Conservation (phyloP, 1,140 invertebrate species). For the Plectrocnemia conspersa region DNA sequence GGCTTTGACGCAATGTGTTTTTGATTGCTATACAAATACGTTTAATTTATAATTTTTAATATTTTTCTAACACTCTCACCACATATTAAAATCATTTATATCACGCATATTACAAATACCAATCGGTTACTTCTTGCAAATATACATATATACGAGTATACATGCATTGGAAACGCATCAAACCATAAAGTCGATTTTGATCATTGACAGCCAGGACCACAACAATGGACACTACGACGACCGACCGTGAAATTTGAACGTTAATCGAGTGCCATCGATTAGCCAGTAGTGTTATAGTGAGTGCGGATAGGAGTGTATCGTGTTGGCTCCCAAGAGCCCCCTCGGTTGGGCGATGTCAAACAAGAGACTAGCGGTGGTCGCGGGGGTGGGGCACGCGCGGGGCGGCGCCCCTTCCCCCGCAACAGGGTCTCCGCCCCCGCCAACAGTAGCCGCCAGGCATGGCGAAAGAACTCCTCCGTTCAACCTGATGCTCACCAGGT, state of each 20-base stretch:
- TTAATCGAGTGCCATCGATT: neutral
- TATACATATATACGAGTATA: too few species aligned
- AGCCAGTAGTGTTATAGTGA: neutral
- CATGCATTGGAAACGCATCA: too few species aligned
- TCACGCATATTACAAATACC: too few species aligned
- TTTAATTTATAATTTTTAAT: too few species aligned
- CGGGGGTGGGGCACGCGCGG: neutral
- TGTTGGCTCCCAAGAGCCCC: conserved; percentile 34
- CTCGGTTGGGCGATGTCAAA: conserved; percentile 33
- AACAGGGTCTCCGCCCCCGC: neutral
- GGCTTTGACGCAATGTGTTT: too few species aligned
- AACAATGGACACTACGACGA: too few species aligned
- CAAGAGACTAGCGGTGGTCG: conserved; percentile 7
- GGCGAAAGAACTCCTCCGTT: conserved; percentile 14
- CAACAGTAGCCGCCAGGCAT: conserved; percentile 12
- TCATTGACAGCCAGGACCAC: too few species aligned
- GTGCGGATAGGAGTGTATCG: conserved; percentile 12
- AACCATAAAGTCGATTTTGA: too few species aligned
- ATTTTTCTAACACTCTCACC: too few species aligned
- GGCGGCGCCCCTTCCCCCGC: neutral
- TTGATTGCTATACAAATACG: too few species aligned
- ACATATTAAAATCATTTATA: too few species aligned
- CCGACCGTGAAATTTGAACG: neutral
- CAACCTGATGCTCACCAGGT: conserved; percentile 28
- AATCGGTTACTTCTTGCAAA: too few species aligned